Evolutionary conservation across 2,888 invertebrate species (phyloP), one percentile per base, ranked within the genome.

Genomic region (Himalopsyche anomala): DNA sequence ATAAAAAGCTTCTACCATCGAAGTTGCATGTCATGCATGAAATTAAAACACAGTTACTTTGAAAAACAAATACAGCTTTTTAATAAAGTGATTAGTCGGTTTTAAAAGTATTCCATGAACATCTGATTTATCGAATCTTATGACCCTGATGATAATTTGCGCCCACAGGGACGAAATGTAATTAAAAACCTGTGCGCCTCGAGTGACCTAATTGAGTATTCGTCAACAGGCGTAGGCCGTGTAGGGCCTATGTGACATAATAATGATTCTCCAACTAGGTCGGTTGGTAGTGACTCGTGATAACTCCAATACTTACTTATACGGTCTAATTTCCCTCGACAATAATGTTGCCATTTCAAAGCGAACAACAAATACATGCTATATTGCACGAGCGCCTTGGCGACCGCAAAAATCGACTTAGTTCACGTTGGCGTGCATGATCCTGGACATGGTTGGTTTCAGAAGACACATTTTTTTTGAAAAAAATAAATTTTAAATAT

Each of bases 201-300:
- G 36, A 9, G 74, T 74, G 74, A 74, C 74, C 74, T 74, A 74
- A 74, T 74, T 74, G 28, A 74, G 74, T 74, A 36, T 74, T 28
- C 74, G 15, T 15, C 74, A 74, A 38, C 74, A 74, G 36, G 11
- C 69, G 69, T 69, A 6, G 56, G 56, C 6, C 19, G 11, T 36
- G 69, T 69, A 19, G 56, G 56, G n/a, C 19, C 19, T 9, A 62
- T 62, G 62, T 62, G 74, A 12, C 74, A 74, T 74, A 36, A 74
- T 74, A 74, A 36, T 69, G 12, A 12, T 12, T 36, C 4, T 74
- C 36, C 74, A 28, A 74, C 12, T 74, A 74, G 74, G 28, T 74
- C 74, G 74, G 36, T 5, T 36, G 38, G 2, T 36, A n/a, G n/a
- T n/a, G n/a, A n/a, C n/a, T n/a, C 74, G 74, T 74, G 74, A 74